These are phyloP conservation scores for Alligator sinensis DNA, from an alignment of 2,113 vertebrate genomes.

Conservation along the genomic window DNA sequence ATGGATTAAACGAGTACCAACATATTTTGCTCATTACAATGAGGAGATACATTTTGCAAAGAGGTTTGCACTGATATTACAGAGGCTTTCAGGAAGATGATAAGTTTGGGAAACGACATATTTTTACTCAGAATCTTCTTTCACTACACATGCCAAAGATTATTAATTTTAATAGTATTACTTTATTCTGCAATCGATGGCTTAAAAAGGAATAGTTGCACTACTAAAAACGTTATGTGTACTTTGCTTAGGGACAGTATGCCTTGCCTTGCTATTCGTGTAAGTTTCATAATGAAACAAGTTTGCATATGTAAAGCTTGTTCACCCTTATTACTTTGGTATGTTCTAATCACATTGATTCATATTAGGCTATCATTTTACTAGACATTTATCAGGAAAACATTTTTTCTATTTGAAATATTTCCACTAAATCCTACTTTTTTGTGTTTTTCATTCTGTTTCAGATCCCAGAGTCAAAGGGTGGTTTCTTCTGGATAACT, in stretches of 20 bases:
- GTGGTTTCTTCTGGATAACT: constrained; percentile 94
- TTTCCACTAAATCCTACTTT: background rate
- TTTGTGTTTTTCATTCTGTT: constrained; percentile 64
- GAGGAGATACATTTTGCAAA: background rate
- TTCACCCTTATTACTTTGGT: background rate
- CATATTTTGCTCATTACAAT: accelerated
- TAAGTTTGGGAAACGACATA: background rate
- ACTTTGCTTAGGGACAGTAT: background rate
- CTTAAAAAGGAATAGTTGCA: background rate
- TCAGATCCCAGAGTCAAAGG: constrained; percentile 93
- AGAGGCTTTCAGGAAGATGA: background rate
- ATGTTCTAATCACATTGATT: background rate
- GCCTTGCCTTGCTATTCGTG: background rate
- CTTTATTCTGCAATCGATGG: background rate
- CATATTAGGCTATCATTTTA: background rate
- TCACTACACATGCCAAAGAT: background rate
- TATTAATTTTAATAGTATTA: background rate
- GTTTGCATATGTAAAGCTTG: background rate
- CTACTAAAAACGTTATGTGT: background rate
- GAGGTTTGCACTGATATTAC: background rate
- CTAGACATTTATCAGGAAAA: background rate
- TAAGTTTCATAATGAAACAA: background rate
- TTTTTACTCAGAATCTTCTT: background rate
- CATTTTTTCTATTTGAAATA: background rate
- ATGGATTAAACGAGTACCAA: background rate